These are phyloP conservation scores for human DNA, from an alignment of 2,113 vertebrate genomes.

Conservation along the genomic window GRCh38 chr12:41447001-41447500, in stretches of 20 bases:
- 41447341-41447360: not conserved
- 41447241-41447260: not conserved
- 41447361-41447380: not conserved
- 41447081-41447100: rapidly evolving
- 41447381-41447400: not conserved
- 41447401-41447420: not conserved
- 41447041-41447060: not conserved
- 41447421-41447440: not conserved
- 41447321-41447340: not conserved
- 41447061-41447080: not conserved
- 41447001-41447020: not conserved
- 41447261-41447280: not conserved
- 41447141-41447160: not conserved
- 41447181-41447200: not conserved
- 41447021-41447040: not conserved
- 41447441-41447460: not conserved
- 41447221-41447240: not conserved
- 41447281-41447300: not conserved
- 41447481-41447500: not conserved
- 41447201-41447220: not conserved
- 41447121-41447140: not conserved
- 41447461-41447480: not conserved
- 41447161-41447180: not conserved
- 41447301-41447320: not conserved
- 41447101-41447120: not conserved